Percentiles rank a stretch among this genome's conserved stretches.
phyloP scores from a whole-genome alignment of 2,113 vertebrate genomes.

The Scomber colias region DNA sequence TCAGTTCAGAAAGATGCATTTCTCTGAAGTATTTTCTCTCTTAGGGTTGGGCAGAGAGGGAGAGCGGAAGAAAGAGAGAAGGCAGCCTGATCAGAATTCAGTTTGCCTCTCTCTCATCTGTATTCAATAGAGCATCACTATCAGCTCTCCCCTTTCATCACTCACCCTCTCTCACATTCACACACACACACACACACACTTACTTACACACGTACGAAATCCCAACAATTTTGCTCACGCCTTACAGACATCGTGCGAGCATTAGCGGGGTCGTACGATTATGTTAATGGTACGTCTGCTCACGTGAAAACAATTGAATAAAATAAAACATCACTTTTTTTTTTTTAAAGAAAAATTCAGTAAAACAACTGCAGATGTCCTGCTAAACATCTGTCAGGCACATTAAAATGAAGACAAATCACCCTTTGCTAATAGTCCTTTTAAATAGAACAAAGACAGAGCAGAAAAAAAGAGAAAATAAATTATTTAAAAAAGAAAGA shows the following conservation, averaged over 20 bases:
- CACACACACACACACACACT: conserved; percentile 4
- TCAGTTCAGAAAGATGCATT: conserved; percentile 51
- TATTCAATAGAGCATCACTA: conserved; percentile 71
- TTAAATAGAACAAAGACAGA: conserved; percentile 16
- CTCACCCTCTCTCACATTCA: conserved; percentile 53
- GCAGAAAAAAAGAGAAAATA: not conserved
- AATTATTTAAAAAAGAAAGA: not conserved
- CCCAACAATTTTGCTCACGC: conserved; percentile 35
- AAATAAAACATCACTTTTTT: not conserved
- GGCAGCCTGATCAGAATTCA: conserved; percentile 69
- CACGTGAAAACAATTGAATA: conserved; percentile 29
- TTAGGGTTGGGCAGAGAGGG: conserved; percentile 41
- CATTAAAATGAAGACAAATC: conserved; percentile 18
- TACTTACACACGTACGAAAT: conserved; percentile 27
- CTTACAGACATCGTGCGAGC: not conserved
- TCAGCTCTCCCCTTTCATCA: conserved; percentile 74
- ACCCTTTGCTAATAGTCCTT: not conserved
- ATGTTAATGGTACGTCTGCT: not conserved
- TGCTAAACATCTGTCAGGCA: conserved; percentile 9
- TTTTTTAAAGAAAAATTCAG: not conserved
- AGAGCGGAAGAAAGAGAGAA: conserved; percentile 24
- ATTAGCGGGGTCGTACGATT: not conserved
- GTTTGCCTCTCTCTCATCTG: conserved; percentile 68
- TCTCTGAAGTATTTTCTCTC: conserved; percentile 60
- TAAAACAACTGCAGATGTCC: conserved; percentile 13